phyloP scores from a whole-genome alignment of 2,113 vertebrate genomes.

The Callithrix jacchus region DNA sequence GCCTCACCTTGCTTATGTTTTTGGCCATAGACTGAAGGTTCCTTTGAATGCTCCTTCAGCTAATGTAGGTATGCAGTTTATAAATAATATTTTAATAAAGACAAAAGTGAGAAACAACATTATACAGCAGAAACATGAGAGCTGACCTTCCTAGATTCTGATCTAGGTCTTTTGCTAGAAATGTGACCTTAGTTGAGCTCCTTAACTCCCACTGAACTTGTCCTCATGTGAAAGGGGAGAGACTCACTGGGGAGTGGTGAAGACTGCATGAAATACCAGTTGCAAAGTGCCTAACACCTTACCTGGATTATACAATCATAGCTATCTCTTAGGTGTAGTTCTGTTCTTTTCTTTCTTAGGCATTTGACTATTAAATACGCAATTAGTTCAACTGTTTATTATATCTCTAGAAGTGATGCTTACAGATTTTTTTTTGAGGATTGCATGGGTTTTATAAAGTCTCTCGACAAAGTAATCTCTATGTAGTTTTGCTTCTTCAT shows the following conservation, averaged over 20 bases:
- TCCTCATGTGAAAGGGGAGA: neutral
- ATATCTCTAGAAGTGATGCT: constrained; percentile 2
- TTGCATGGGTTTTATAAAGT: neutral
- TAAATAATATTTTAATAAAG: constrained; percentile 10
- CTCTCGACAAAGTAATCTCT: neutral
- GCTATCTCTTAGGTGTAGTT: neutral
- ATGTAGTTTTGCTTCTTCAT: constrained; percentile 2
- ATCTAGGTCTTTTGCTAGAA: neutral
- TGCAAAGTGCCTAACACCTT: neutral
- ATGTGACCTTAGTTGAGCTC: neutral
- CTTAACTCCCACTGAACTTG: neutral
- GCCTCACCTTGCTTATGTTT: neutral
- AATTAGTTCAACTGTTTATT: neutral
- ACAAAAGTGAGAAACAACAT: neutral
- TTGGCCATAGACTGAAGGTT: neutral
- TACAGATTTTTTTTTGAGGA: neutral
- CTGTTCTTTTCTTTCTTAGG: neutral
- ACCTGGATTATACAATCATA: neutral
- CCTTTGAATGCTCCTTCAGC: neutral
- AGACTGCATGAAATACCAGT: neutral
- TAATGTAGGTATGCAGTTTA: neutral
- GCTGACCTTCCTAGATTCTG: neutral
- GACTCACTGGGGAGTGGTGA: neutral
- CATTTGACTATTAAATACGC: neutral
- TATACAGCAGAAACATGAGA: neutral